These are phyloP conservation scores for Mormyrops attenuatus DNA, from an alignment of 2,797 vertebrate genomes.

Conservation along the genomic window DNA sequence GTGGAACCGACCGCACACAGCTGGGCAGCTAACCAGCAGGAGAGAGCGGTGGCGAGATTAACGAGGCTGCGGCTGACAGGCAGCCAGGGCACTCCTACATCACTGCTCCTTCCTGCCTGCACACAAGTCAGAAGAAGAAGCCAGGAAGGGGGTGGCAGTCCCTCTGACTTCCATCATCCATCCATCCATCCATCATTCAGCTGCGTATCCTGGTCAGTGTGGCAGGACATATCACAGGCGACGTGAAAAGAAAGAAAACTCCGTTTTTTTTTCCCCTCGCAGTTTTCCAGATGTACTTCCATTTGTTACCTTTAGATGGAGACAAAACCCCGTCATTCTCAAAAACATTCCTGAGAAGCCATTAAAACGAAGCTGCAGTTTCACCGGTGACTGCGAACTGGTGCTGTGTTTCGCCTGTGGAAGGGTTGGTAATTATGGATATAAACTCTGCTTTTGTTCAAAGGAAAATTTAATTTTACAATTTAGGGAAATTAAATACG, in stretches of 20 bases:
- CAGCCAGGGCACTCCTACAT: conserved; percentile 25
- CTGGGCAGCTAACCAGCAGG: conserved; percentile 49
- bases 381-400: neutral
- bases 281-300: conserved; percentile 42
- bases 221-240: neutral
- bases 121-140: neutral
- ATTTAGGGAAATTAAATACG: neutral
- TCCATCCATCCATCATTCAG: neutral
- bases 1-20: conserved; percentile 70
- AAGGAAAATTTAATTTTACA: neutral
- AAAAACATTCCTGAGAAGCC: neutral
- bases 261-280: neutral
- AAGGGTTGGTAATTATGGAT: neutral
- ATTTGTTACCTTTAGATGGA: conserved; percentile 55
- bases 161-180: neutral
- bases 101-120: neutral
- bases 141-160: neutral
- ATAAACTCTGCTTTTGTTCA: neutral
- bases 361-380: neutral
- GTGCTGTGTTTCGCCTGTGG: neutral
- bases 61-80: conserved; percentile 28
- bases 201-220: neutral
- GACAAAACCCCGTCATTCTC: conserved; percentile 44
- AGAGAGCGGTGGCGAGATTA: conserved; percentile 27
- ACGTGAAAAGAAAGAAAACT: neutral